Evolutionary conservation across 2,113 vertebrate species (phyloP), one percentile per base, ranked within the genome.

Genomic region (Trochalopteron elliotii): DNA sequence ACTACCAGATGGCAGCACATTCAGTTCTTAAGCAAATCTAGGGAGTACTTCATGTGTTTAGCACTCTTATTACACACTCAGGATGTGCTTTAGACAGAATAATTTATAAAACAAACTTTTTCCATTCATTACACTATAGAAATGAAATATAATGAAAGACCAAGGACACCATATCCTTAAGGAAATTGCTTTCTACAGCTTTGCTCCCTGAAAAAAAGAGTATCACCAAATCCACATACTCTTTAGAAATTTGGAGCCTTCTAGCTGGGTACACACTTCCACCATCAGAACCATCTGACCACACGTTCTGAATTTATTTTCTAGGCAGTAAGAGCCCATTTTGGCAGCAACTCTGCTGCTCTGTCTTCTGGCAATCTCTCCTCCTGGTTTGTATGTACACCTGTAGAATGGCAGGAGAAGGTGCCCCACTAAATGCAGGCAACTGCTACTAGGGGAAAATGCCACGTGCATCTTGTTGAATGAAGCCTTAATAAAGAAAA

Each of bases 1-100:
- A 76, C 81, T 86, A 93, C 90, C 93, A 96, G 63, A 94, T 92
- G 93, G 86, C 90, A 96, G 80, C 82, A 97, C 94, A 91, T 92
- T 76, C 87, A 96, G 94, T 95, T 89, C 94, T 77, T 55, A 42
- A 45, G 87, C 75, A 84, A 93, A 94, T 71, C 64, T 60, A 89
- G 24, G 35, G 74, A 96, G 61, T 70, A 60, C 30, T 91, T 83
- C 70, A 85, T 55, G 74, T 69, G 70, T 94, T 93, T 77, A 77
- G 59, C 70, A 84, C 92, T 92, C 92, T 83, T 90, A 88, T 53
- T 95, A 91, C 83, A 87, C 9, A 45, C 61, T 94, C 75, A 89
- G 81, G 67, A 86, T 95, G 74, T 95, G 67, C 61, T 94, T 90
- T 82, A 56, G 72, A 86, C 49, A 79, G 87, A 87, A 53, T 92